phyloP scores from a whole-genome alignment of 2,888 invertebrate species.

The Seira ritae region DNA sequence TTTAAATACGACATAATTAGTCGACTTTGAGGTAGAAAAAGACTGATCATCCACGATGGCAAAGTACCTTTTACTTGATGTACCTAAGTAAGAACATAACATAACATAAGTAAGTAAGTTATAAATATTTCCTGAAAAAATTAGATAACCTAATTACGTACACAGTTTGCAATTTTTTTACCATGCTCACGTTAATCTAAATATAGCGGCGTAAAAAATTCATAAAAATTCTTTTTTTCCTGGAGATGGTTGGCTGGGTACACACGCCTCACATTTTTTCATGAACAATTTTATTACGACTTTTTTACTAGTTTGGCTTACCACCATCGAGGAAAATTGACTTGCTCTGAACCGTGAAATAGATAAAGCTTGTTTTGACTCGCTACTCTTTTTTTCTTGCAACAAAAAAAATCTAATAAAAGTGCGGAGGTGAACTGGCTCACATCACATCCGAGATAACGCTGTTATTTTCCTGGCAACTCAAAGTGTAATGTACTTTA shows the following conservation, averaged over 20 bases:
- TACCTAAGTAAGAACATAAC: background rate
- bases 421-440: background rate
- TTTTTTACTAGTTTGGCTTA: conserved; percentile 1
- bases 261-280: background rate
- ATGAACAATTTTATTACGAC: conserved; percentile 14
- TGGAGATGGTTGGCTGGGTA: background rate
- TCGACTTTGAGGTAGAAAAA: too few relatives aligned
- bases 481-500: background rate
- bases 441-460: background rate
- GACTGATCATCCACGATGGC: too few relatives aligned
- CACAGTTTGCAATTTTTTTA: background rate
- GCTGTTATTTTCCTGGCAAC: background rate
- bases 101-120: background rate
- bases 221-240: background rate
- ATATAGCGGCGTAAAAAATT: background rate
- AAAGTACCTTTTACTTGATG: too few relatives aligned
- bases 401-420: conserved; percentile 11
- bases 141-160: conserved; percentile 19
- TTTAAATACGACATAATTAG: too few relatives aligned
- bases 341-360: conserved; percentile 53
- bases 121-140: conserved; percentile 11
- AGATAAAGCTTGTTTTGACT: conserved; percentile 42
- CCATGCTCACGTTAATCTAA: background rate
- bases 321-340: conserved; percentile 27
- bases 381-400: background rate